Conservation (phyloP, 2,888 invertebrate species). For the Teleogryllus oceanicus region DNA sequence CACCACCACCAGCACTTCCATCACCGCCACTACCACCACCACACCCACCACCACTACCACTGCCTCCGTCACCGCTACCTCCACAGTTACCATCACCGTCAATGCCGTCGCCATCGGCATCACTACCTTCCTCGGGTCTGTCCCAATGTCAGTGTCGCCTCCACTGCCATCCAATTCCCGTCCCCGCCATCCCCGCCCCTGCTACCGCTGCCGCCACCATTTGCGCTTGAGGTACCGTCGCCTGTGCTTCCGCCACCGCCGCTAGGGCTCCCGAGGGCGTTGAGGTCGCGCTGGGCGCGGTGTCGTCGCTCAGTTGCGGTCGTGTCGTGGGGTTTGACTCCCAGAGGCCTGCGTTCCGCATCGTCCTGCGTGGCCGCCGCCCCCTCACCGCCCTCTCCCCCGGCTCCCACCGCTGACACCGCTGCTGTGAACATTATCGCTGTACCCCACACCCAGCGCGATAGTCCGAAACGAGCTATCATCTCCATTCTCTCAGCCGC, state of each 20-base stretch:
- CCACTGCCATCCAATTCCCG: background rate
- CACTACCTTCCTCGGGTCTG: background rate
- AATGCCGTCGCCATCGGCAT: no score
- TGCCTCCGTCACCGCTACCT: background rate
- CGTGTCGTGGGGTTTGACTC: background rate
- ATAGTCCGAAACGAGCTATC: no score
- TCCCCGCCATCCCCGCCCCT: background rate
- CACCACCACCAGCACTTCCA: no score
- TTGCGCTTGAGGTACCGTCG: background rate
- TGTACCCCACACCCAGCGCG: no score
- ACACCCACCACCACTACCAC: background rate
- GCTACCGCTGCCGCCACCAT: background rate
- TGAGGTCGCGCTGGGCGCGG: background rate
- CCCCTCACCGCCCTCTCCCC: no score
- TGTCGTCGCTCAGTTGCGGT: background rate
- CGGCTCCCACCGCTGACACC: no score
- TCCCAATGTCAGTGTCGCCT: background rate
- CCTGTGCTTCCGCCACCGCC: background rate
- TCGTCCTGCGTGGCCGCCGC: no score
- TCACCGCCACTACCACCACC: no score
- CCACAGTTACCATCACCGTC: accelerated
- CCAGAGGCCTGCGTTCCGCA: no score
- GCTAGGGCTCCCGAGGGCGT: background rate
- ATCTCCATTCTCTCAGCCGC: no score
- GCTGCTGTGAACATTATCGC: no score